Base-by-base conservation (phyloP, 2,113 vertebrate genomes). In the Odobenus rosmarus region DNA sequence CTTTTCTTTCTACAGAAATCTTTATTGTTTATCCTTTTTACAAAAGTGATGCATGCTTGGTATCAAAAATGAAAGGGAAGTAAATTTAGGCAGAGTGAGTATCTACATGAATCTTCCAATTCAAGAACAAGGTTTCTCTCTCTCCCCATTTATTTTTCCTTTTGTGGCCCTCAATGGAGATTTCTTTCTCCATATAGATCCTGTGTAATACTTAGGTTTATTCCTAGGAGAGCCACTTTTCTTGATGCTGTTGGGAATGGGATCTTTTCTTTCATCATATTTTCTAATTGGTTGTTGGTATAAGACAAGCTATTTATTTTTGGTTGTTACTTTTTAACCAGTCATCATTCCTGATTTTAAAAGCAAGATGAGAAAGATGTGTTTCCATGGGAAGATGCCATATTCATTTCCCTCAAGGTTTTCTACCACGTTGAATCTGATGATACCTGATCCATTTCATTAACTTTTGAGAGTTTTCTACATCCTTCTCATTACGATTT, bases 41-140 rank as follows among this genome's bases (percentile, higher is more conserved):
- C 71, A 95, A 95, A 98, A 96, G 49, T 61, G 86, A 88, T 93
- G 9, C 88, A 97, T 92, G 81, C 80, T 94, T 93, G 23, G 19
- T 94, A 18, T 92, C 51, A 93, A 96, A 90, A 95, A 79, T 19
- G 21, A 86, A 96, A 53, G 71, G 85, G 53, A 86, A 97, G 96
- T 96, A 94, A 87, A 86, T 33, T 82, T 39, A 88, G 67, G 14
- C 87, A 74, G 5, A 81, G 19, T 36, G 46, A 86, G 1, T 31
- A 88, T 88, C 67, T 93, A 82, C 67, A 36, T 36, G 28, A 9
- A 24, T 57, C 91, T 96, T 72, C 53, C 83, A 76, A 88, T 28
- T 9, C 12, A 90, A 94, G 46, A 96, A 77, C 57, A 76, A 72
- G 12, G 18, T 64, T 74, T 93, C n/a, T 81, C n/a, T 80, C 3